A percentile compares a stretch with the other conserved stretches of the same genome.
Evolutionary conservation across 2,888 invertebrate species (phyloP).

Genomic region (Deilephila porcellus): DNA sequence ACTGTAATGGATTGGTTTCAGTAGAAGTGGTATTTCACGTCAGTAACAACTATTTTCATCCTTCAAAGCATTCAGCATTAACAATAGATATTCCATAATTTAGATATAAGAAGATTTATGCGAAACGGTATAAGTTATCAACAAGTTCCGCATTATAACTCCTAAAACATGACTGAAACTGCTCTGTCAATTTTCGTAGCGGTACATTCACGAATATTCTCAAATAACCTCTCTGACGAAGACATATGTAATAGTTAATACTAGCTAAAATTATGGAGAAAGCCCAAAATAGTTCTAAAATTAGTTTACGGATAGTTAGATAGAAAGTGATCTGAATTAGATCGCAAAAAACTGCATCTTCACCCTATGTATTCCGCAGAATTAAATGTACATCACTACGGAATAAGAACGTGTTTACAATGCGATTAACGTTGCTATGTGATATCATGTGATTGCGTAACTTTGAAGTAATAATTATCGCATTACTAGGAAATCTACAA

Average conservation of each 20-base stretch:
- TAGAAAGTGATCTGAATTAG: conserved; percentile 20
- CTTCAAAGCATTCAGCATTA: too few relatives aligned
- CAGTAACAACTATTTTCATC: too few relatives aligned
- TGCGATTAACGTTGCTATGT: conserved; percentile 38
- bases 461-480: conserved; percentile 51
- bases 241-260: too few relatives aligned
- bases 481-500: conserved; percentile 51
- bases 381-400: background rate
- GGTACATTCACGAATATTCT: background rate
- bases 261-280: background rate
- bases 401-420: conserved; percentile 26
- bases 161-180: background rate
- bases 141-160: background rate
- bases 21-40: background rate
- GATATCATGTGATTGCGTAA: conserved; percentile 45
- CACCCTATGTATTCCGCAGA: background rate
- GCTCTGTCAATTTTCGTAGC: background rate
- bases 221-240: background rate
- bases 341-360: background rate
- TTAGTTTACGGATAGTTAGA: conserved; percentile 21
- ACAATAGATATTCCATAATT: too few relatives aligned
- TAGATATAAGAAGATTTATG: too few relatives aligned
- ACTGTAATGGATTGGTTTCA: background rate
- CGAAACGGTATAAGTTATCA: background rate
- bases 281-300: conserved; percentile 1